phyloP scores from a whole-genome alignment of 2,888 invertebrate genomes.

The Lasioglossum leucozonium region DNA sequence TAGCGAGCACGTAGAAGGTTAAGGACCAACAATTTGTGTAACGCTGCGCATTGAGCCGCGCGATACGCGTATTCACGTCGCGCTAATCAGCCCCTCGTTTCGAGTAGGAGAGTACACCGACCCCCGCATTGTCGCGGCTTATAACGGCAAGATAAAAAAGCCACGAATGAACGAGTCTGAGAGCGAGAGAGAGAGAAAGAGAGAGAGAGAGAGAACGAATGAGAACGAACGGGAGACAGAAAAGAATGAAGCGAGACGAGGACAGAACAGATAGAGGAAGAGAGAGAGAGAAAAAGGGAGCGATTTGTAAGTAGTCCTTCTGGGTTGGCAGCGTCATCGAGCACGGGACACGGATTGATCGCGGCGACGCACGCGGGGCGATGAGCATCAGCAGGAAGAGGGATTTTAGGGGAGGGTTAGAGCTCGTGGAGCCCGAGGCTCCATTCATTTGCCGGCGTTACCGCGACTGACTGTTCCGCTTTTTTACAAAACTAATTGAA shows the following conservation, averaged over 20 bases:
- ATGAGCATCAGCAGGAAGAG: slow-evolving; percentile 51
- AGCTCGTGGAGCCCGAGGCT: slow-evolving; percentile 55
- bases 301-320: slow-evolving; percentile 47
- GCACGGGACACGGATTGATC: slow-evolving; percentile 41
- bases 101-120: not conserved
- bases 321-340: slow-evolving; percentile 25
- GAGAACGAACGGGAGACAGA: not conserved
- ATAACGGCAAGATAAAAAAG: not conserved
- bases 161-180: not conserved
- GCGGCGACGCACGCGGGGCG: slow-evolving; percentile 25
- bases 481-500: slow-evolving; percentile 80
- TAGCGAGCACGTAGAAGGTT: not conserved
- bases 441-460: slow-evolving; percentile 77
- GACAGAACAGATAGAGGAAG: not conserved
- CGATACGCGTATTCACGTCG: not conserved
- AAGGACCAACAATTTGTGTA: not conserved
- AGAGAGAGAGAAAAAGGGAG: not conserved
- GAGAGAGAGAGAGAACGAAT: not conserved
- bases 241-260: not conserved
- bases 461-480: slow-evolving; percentile 73
- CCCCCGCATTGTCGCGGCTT: not conserved
- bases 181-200: no score
- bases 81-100: slow-evolving; percentile 3
- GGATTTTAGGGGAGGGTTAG: slow-evolving; percentile 44
- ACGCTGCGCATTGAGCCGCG: not conserved